Evolutionary conservation across 2,113 vertebrate genomes (phyloP).

Genomic region (Aplodontia rufa): DNA sequence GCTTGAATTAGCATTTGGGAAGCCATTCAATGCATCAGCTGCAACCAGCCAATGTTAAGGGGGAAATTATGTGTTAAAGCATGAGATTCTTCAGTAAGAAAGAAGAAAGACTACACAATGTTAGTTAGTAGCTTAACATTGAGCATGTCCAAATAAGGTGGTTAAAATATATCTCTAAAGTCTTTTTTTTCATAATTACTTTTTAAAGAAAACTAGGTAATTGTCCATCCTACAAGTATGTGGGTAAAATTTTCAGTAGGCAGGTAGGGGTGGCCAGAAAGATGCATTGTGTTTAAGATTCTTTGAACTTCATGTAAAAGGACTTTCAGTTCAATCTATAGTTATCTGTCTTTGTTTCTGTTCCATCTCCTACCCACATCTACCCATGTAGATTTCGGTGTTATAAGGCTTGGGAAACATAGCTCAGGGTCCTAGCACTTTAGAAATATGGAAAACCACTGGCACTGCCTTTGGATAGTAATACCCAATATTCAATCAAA

Average conservation of each 20-base stretch:
- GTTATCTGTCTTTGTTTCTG: neutral
- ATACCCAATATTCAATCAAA: neutral
- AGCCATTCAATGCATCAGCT: neutral
- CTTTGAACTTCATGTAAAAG: neutral
- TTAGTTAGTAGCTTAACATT: neutral
- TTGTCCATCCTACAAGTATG: neutral
- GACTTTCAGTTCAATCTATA: neutral
- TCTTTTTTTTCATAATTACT: neutral
- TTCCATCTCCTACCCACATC: neutral
- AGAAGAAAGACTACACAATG: neutral
- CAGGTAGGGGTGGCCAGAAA: neutral
- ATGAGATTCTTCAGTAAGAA: neutral
- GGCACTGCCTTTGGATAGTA: neutral
- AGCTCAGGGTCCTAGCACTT: neutral
- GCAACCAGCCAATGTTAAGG: slow-evolving; percentile 25
- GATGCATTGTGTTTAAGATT: neutral
- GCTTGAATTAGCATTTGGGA: slow-evolving; percentile 37
- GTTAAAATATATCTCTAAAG: neutral
- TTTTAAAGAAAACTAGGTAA: slow-evolving; percentile 24
- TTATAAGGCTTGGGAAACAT: neutral
- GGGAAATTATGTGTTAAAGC: slow-evolving; percentile 41
- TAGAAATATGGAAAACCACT: neutral
- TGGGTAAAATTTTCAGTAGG: neutral
- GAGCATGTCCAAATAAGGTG: neutral
- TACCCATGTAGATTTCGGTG: neutral